A percentile compares a stretch with the other conserved stretches of the same genome.
Conservation (phyloP, 1,140 invertebrate genomes). For the Calycopis cecrops region DNA sequence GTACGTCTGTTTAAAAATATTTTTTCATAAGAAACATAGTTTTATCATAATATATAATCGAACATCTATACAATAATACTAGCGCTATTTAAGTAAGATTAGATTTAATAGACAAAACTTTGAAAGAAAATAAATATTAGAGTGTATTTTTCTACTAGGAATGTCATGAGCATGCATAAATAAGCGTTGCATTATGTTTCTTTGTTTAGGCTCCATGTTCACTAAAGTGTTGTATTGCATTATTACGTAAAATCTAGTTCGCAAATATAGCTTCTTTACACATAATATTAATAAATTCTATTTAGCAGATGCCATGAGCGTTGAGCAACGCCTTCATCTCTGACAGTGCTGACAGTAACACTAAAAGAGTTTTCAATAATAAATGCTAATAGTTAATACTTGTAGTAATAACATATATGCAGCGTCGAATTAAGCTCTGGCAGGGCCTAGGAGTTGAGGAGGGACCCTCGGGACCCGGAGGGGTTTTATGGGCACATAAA, state of each 20-base stretch:
- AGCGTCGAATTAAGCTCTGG: too few relatives aligned
- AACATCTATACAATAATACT: not conserved
- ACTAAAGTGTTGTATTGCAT: not conserved
- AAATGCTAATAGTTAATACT: too few relatives aligned
- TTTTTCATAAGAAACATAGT: not conserved
- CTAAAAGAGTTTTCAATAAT: too few relatives aligned
- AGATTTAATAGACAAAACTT: not conserved
- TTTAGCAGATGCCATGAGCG: too few relatives aligned
- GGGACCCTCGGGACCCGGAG: too few relatives aligned
- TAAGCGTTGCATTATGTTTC: not conserved
- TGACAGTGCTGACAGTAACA: too few relatives aligned
- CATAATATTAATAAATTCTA: too few relatives aligned
- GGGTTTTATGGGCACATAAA: too few relatives aligned
- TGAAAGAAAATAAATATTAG: constrained; percentile 13
- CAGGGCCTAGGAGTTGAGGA: too few relatives aligned
- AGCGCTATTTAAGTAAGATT: constrained; percentile 4
- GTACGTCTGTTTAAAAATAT: constrained; percentile 23
- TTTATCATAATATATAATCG: not conserved
- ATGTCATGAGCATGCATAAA: constrained; percentile 8
- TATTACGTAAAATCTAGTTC: not conserved
- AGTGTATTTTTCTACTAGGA: constrained; percentile 32
- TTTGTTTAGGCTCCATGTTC: not conserved
- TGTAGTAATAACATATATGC: too few relatives aligned
- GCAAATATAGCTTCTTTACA: too few relatives aligned
- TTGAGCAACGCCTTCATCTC: too few relatives aligned